Percentiles rank a stretch among this genome's conserved stretches.
These are phyloP conservation scores for Sturmia bella DNA, from an alignment of 2,888 invertebrate species.

Conservation along the genomic window DNA sequence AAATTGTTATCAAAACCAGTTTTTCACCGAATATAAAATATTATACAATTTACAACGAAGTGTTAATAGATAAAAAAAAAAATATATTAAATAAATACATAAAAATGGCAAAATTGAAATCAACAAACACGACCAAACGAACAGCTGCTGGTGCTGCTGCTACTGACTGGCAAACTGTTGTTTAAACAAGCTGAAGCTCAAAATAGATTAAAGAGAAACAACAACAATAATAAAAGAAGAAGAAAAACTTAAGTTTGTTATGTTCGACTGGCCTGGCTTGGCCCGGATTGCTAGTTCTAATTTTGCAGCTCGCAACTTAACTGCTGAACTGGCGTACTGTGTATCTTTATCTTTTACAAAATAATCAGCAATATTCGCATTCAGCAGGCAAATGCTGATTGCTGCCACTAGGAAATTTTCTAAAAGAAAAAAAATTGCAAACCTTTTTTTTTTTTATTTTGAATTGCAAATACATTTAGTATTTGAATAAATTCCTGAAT, in stretches of 20 bases:
- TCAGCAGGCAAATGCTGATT: slow-evolving; percentile 19
- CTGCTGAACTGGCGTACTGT: slow-evolving; percentile 18
- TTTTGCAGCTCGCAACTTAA: slow-evolving; percentile 36
- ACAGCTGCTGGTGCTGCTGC: slow-evolving; percentile 42
- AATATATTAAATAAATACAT: slow-evolving; percentile 35
- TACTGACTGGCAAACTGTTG: slow-evolving; percentile 35
- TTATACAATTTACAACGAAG: slow-evolving; percentile 35
- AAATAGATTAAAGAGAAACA: slow-evolving; percentile 43
- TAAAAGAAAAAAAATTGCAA: not conserved
- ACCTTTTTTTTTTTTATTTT: not conserved
- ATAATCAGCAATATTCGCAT: slow-evolving; percentile 25
- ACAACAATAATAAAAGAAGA: slow-evolving; percentile 21
- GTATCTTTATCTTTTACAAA: slow-evolving; percentile 45
- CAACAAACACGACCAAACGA: slow-evolving; percentile 33
- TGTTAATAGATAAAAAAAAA: slow-evolving; percentile 42
- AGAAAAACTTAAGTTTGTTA: slow-evolving; percentile 14
- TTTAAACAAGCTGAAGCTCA: slow-evolving; percentile 44
- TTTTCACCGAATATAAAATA: slow-evolving; percentile 7
- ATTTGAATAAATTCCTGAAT: no score
- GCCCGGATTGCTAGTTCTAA: slow-evolving; percentile 16
- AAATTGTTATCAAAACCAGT: slow-evolving; percentile 1
- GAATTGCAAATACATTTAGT: no score
- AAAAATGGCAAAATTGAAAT: slow-evolving; percentile 8
- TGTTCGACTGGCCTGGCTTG: slow-evolving; percentile 18
- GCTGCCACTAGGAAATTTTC: slow-evolving; percentile 28